A percentile compares a stretch with the other conserved stretches of the same genome.
phyloP scores from a whole-genome alignment of 2,113 vertebrate genomes.

The Rattus rattus region DNA sequence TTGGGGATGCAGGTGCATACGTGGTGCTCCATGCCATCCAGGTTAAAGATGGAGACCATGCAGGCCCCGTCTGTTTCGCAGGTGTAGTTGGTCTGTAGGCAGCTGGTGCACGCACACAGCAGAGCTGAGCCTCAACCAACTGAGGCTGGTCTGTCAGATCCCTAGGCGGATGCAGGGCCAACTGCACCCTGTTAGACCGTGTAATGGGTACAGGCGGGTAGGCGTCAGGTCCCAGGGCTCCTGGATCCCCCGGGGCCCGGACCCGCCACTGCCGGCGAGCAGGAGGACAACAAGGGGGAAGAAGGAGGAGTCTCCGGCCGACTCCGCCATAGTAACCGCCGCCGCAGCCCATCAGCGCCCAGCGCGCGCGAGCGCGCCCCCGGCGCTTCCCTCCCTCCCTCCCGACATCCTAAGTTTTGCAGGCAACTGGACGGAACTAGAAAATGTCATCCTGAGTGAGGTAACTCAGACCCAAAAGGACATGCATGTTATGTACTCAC shows the following conservation, averaged over 20 bases:
- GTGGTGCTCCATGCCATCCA: slow-evolving; percentile 90
- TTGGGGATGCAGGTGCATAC: slow-evolving; percentile 94
- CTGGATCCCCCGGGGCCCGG: slow-evolving; percentile 79
- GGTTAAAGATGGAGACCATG: slow-evolving; percentile 95
- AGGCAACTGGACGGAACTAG: no score
- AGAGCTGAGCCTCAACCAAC: slow-evolving; percentile 85
- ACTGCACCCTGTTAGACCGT: background rate
- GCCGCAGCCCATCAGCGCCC: slow-evolving; percentile 82
- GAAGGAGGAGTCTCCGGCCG: slow-evolving; percentile 79
- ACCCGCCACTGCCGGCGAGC: slow-evolving; percentile 77
- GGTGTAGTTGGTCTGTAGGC: slow-evolving; percentile 93
- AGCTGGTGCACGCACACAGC: slow-evolving; percentile 94
- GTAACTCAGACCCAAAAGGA: no score
- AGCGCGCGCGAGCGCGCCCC: slow-evolving; percentile 75
- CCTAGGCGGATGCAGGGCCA: background rate
- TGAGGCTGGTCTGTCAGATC: background rate
- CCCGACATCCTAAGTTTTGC: background rate
- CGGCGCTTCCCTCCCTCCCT: slow-evolving; percentile 64
- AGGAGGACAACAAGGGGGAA: slow-evolving; percentile 77
- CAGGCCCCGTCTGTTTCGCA: slow-evolving; percentile 98
- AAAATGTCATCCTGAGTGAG: no score
- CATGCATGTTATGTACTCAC: no score
- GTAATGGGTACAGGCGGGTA: background rate
- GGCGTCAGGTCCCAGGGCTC: background rate
- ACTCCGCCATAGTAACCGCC: slow-evolving; percentile 83